A percentile compares a stretch with the other conserved stretches of the same genome.
Conservation (phyloP, 1,140 invertebrate genomes). For the Dendroctonus ponderosae region DNA sequence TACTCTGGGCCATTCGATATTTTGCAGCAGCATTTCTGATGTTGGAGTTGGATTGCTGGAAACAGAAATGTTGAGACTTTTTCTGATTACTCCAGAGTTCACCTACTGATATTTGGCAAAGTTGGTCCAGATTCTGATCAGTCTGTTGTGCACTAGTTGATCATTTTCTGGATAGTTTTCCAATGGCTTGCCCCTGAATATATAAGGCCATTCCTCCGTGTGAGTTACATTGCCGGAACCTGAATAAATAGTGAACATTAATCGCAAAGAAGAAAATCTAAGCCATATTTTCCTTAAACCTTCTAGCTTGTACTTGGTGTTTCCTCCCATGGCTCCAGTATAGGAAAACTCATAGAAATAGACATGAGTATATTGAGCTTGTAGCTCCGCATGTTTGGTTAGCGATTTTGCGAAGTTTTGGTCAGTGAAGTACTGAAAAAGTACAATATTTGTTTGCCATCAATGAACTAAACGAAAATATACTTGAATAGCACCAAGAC, state of each 20-base stretch:
- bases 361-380: slow-evolving; percentile 36
- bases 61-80: slow-evolving; percentile 8
- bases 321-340: slow-evolving; percentile 29
- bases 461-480: not conserved
- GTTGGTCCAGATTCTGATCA: slow-evolving; percentile 22
- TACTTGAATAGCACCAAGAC: slow-evolving; percentile 24
- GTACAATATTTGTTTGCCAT: not conserved
- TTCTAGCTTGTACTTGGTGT: slow-evolving; percentile 5
- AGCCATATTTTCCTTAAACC: not conserved
- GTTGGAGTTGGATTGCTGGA: slow-evolving; percentile 34
- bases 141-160: slow-evolving; percentile 18
- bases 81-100: not conserved
- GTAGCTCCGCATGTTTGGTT: slow-evolving; percentile 31
- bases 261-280: not conserved
- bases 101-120: slow-evolving; percentile 20
- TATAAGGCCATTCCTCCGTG: slow-evolving; percentile 25
- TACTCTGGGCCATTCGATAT: slow-evolving; percentile 33
- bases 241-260: slow-evolving; percentile 11
- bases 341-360: slow-evolving; percentile 43
- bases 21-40: slow-evolving; percentile 23
- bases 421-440: slow-evolving; percentile 29
- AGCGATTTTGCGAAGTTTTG: slow-evolving; percentile 30
- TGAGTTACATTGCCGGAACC: slow-evolving; percentile 28
- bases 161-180: slow-evolving; percentile 13
- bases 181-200: slow-evolving; percentile 13